Conservation (phyloP, 1,140 invertebrate species). For the Caenorhabditis elegans region DNA sequence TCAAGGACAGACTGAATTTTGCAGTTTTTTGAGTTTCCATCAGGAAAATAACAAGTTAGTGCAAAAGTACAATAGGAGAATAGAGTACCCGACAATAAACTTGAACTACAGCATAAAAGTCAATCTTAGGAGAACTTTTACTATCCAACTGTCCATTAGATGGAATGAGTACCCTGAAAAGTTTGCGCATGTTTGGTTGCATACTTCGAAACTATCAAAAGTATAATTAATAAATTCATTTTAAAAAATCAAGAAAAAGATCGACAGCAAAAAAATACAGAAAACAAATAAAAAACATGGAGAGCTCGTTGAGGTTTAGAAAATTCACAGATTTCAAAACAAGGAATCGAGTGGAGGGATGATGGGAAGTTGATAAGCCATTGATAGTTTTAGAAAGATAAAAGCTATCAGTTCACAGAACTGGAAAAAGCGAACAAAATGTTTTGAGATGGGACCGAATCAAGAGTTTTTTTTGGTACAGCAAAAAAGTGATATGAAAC, state of each 20-base stretch:
- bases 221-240: no score
- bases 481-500: neutral
- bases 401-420: neutral
- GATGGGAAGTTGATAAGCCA: no score
- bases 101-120: no score
- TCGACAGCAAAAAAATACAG: neutral
- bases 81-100: no score
- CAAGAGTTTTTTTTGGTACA: neutral
- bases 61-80: no score
- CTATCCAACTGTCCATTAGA: neutral
- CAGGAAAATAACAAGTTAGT: no score
- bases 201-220: no score
- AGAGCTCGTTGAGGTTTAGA: neutral
- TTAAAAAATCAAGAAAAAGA: neutral
- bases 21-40: no score
- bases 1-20: no score
- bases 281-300: neutral
- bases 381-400: neutral
- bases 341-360: neutral
- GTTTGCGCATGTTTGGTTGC: no score
- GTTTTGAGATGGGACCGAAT: neutral
- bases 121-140: neutral
- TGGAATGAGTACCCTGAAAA: neutral
- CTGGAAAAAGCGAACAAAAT: conserved; percentile 14
- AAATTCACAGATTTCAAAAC: conserved; percentile 10